These are phyloP conservation scores for Calliphora vicina DNA, from an alignment of 1,140 invertebrate genomes.

Conservation along the genomic window DNA sequence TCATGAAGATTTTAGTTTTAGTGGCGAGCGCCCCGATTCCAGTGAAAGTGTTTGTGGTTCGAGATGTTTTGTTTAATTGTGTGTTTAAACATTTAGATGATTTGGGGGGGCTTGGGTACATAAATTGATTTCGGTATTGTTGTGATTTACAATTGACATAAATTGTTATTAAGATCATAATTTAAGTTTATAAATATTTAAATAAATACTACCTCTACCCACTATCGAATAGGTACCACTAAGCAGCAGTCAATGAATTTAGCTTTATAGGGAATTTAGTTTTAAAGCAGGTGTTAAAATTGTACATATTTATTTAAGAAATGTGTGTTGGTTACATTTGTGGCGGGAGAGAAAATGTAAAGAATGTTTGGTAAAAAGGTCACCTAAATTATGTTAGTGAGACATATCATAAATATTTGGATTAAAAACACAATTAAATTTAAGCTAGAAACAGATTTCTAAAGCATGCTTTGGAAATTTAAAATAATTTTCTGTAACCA, in stretches of 20 bases:
- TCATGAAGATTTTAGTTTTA: too few relatives aligned
- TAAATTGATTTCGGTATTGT: neutral
- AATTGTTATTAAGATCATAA: conserved; percentile 21
- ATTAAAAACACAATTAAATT: neutral
- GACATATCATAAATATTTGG: neutral
- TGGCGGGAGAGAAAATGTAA: neutral
- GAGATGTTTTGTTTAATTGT: neutral
- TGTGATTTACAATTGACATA: conserved; percentile 15
- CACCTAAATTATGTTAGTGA: neutral
- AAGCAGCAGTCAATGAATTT: neutral
- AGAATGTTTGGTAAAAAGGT: neutral
- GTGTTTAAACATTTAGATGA: neutral
- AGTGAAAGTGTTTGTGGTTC: conserved; percentile 15
- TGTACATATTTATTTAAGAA: neutral
- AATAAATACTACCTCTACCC: neutral
- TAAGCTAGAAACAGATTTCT: too few relatives aligned
- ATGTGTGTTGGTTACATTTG: neutral
- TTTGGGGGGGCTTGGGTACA: neutral
- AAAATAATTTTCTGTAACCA: too few relatives aligned
- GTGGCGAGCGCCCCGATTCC: neutral
- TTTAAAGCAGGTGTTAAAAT: conserved; percentile 4
- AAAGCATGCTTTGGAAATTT: too few relatives aligned
- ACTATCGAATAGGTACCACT: neutral
- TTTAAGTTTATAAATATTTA: neutral
- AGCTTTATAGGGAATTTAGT: neutral